phyloP scores from a whole-genome alignment of 2,797 vertebrate species.

The Hephaestus fuliginosus region DNA sequence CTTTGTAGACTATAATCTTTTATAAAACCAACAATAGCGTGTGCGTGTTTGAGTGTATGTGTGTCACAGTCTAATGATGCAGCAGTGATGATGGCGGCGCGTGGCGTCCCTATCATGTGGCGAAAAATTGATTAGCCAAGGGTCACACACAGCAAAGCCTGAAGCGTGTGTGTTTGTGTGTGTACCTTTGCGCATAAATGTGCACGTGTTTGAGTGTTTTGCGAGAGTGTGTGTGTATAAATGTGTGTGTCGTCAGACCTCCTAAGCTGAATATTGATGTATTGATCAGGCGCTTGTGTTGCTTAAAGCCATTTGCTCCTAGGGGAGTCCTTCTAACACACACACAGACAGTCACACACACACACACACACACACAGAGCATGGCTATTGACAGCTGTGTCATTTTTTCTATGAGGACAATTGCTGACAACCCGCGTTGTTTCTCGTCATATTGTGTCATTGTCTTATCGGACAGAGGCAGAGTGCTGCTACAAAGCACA shows the following conservation, averaged over 20 bases:
- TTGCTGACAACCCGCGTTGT: slow-evolving; percentile 77
- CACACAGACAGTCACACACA: slow-evolving; percentile 26
- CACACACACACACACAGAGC: slow-evolving; percentile 23
- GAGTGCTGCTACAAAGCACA: slow-evolving; percentile 78
- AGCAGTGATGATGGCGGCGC: slow-evolving; percentile 75
- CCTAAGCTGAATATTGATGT: slow-evolving; percentile 89
- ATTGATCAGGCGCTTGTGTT: slow-evolving; percentile 87
- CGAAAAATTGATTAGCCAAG: slow-evolving; percentile 84
- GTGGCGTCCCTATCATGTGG: slow-evolving; percentile 83
- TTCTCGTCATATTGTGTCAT: slow-evolving; percentile 84
- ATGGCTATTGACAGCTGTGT: slow-evolving; percentile 82
- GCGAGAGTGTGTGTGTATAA: slow-evolving; percentile 57
- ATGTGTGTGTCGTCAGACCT: slow-evolving; percentile 80
- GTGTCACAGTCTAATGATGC: slow-evolving; percentile 76
- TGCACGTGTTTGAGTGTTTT: slow-evolving; percentile 47
- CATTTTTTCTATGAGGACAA: slow-evolving; percentile 82
- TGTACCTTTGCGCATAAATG: slow-evolving; percentile 28
- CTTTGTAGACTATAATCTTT: slow-evolving; percentile 73
- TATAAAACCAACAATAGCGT: slow-evolving; percentile 58
- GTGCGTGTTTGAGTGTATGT: slow-evolving; percentile 29
- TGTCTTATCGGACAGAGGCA: slow-evolving; percentile 81
- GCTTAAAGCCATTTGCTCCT: slow-evolving; percentile 86
- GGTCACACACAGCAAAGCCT: slow-evolving; percentile 75
- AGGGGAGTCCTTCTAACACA: slow-evolving; percentile 75
- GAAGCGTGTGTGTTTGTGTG: slow-evolving; percentile 51